A percentile compares a stretch with the other conserved stretches of the same genome.
phyloP scores from a whole-genome alignment of 2,113 vertebrate species.

The Manacus vitellinus region DNA sequence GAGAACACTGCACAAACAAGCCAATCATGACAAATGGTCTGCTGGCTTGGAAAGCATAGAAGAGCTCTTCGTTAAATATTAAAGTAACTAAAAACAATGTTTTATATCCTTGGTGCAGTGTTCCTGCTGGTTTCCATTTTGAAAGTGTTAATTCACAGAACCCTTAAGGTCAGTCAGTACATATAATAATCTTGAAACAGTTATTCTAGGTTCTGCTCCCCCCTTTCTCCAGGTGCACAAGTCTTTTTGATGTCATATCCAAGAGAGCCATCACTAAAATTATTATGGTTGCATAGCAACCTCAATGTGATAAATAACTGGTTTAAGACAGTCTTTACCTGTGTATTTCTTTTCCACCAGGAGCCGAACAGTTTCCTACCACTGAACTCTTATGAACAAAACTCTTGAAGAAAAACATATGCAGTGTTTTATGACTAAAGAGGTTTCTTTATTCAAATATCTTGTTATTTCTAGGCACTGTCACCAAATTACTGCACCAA shows the following conservation, averaged over 20 bases:
- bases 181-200: background rate
- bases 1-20: background rate
- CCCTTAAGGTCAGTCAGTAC: background rate
- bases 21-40: background rate
- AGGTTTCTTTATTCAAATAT: constrained; percentile 20
- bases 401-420: background rate
- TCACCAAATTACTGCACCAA: background rate
- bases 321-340: background rate
- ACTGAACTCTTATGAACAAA: background rate
- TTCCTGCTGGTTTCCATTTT: background rate
- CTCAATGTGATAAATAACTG: background rate
- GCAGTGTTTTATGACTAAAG: constrained; percentile 5
- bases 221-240: background rate
- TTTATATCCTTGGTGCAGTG: background rate
- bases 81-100: background rate
- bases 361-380: background rate
- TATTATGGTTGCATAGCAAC: constrained; percentile 17
- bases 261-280: background rate
- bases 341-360: background rate
- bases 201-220: background rate
- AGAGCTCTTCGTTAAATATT: background rate
- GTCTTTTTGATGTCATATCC: background rate
- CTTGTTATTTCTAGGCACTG: background rate
- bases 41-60: background rate
- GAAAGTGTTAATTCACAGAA: background rate